A percentile compares a stretch with the other conserved stretches of the same genome.
Conservation (phyloP, 2,797 vertebrate genomes). For the Phrynocephalus vlangalii region DNA sequence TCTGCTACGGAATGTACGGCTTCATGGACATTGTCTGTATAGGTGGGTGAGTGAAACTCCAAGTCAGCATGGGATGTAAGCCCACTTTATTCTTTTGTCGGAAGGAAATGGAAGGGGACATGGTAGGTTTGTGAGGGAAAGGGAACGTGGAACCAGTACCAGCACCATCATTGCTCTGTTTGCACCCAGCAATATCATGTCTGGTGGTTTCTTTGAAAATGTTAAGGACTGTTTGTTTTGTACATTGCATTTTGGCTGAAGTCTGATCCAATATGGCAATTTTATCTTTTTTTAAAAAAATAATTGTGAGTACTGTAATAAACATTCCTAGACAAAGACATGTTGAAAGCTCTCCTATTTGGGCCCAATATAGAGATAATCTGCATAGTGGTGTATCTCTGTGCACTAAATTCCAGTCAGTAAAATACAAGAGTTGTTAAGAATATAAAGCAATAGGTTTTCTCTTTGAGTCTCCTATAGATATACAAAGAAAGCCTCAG, state of each 20-base stretch:
- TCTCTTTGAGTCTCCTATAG: not conserved
- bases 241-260: not conserved
- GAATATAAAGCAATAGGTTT: not conserved
- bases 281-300: not conserved
- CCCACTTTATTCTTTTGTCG: fast-evolving
- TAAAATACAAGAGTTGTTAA: not conserved
- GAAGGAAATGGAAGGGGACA: not conserved
- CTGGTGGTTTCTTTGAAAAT: not conserved
- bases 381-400: not conserved
- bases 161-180: not conserved
- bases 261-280: not conserved
- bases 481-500: not conserved
- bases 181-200: not conserved
- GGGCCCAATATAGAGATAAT: not conserved
- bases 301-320: not conserved
- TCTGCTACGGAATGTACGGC: conserved; percentile 99
- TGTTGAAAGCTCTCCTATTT: not conserved
- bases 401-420: conserved; percentile 7
- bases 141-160: not conserved
- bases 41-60: conserved; percentile 82
- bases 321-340: not conserved
- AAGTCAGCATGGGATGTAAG: fast-evolving
- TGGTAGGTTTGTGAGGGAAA: fast-evolving
- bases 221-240: not conserved
- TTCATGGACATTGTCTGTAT: conserved; percentile 99